Percentiles rank a stretch among this genome's conserved stretches.
Conservation (phyloP, 2,113 vertebrate species). For the Gasterosteus aculeatus region DNA sequence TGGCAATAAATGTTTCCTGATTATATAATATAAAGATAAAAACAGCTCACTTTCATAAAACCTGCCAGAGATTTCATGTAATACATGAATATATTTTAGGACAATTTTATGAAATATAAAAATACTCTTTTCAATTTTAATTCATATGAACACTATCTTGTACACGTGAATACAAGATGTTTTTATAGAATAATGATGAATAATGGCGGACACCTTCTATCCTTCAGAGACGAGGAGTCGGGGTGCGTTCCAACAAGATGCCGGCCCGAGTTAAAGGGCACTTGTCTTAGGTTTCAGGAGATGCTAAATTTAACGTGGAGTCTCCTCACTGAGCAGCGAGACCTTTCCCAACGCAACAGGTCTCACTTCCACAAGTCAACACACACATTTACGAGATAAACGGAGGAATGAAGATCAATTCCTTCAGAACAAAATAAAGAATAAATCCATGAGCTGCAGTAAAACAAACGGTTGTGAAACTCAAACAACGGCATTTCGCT, state of each 20-base stretch:
- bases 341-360: neutral
- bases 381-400: neutral
- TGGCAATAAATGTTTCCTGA: too few species aligned
- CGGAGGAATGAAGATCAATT: neutral
- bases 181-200: neutral
- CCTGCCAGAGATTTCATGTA: neutral
- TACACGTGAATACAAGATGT: neutral
- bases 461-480: too few species aligned
- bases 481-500: too few species aligned
- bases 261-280: slow-evolving; percentile 57
- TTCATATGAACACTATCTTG: neutral
- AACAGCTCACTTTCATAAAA: neutral
- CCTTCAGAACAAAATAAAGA: neutral
- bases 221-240: slow-evolving; percentile 8
- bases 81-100: too few species aligned
- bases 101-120: neutral
- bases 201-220: neutral
- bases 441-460: slow-evolving; percentile 5
- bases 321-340: slow-evolving; percentile 50
- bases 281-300: slow-evolving; percentile 71
- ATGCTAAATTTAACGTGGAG: slow-evolving; percentile 71
- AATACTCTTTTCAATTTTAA: too few species aligned
- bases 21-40: too few species aligned
- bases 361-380: neutral
- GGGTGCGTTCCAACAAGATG: slow-evolving; percentile 30